Evolutionary conservation across 2,113 vertebrate species (phyloP).

Genomic region (Tretioscincus oriximinensis): DNA sequence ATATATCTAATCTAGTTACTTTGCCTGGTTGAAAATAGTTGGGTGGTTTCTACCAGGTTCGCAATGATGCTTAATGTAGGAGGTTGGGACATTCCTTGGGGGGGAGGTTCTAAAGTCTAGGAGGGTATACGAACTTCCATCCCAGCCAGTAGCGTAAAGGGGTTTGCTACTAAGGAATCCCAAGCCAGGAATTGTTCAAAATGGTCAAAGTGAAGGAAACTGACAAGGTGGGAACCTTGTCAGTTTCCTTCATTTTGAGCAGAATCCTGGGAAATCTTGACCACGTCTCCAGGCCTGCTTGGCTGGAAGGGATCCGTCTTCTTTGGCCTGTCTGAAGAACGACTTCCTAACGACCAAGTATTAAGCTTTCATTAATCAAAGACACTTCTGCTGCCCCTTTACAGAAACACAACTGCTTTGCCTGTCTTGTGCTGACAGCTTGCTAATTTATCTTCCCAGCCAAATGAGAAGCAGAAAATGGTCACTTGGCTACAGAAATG

Average conservation of each 20-base stretch:
- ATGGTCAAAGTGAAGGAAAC: no score
- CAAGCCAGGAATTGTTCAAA: no score
- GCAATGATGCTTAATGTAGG: no score
- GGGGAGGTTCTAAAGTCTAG: no score
- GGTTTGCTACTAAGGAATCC: no score
- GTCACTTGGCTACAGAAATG: neutral
- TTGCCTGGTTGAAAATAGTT: no score
- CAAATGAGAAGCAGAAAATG: slow-evolving; percentile 11
- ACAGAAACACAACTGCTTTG: slow-evolving; percentile 88
- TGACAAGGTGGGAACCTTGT: no score
- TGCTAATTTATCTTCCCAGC: slow-evolving; percentile 86
- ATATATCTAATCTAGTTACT: no score
- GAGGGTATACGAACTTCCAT: no score
- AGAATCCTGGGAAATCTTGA: neutral
- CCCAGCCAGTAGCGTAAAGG: no score
- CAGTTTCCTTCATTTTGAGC: neutral
- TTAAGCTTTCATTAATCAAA: slow-evolving; percentile 93
- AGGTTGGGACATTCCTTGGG: no score
- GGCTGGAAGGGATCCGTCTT: slow-evolving; percentile 51
- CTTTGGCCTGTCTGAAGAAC: slow-evolving; percentile 72
- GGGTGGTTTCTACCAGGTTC: no score
- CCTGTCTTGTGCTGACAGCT: slow-evolving; percentile 89
- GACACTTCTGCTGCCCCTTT: slow-evolving; percentile 94
- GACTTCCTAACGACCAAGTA: slow-evolving; percentile 77
- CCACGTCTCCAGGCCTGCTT: slow-evolving; percentile 21